phyloP scores from a whole-genome alignment of 2,113 vertebrate species.

The Phylloscopus trochilus region DNA sequence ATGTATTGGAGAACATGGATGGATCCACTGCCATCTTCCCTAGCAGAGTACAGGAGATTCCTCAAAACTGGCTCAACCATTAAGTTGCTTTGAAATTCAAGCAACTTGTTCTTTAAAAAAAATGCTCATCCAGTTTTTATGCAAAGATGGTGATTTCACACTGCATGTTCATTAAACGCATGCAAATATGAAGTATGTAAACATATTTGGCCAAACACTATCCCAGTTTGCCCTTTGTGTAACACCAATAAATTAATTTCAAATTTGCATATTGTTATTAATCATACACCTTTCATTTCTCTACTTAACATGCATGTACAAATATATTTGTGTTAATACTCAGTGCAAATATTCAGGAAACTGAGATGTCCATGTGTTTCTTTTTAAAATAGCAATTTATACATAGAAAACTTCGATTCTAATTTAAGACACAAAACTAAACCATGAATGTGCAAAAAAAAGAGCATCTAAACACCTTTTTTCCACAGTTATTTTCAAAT shows the following conservation, averaged over 20 bases:
- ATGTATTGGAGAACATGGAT: background rate
- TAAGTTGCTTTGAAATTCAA: background rate
- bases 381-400: background rate
- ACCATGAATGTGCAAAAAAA: background rate
- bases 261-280: conserved; percentile 60
- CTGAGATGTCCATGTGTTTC: background rate
- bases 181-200: conserved; percentile 52
- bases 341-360: background rate
- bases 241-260: conserved; percentile 57
- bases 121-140: conserved; percentile 22
- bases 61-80: background rate
- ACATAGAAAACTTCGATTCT: background rate
- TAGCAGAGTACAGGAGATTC: background rate
- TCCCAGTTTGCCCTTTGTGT: conserved; percentile 48
- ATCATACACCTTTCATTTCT: conserved; percentile 54
- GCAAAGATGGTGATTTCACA: conserved; percentile 51
- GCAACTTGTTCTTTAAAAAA: background rate
- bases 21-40: background rate
- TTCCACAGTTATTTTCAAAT: background rate
- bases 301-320: conserved; percentile 58
- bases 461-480: background rate
- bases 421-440: background rate
- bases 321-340: conserved; percentile 36
- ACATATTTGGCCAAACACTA: conserved; percentile 56
- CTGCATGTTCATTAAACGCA: conserved; percentile 44